Conservation (phyloP, 2,797 vertebrate genomes). For the Eidolon dupreanum region DNA sequence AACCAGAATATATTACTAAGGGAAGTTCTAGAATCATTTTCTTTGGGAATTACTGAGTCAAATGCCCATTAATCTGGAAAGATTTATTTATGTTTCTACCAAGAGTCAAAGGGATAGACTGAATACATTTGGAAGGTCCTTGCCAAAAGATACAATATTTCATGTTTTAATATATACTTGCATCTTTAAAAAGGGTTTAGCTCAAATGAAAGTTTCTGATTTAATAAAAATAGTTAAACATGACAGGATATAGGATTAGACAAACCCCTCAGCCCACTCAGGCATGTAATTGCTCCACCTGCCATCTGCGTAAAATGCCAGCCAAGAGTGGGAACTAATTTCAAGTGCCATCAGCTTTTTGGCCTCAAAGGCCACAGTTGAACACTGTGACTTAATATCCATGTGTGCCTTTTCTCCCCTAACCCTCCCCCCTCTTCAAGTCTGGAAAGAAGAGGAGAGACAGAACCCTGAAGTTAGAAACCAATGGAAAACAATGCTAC, state of each 20-base stretch:
- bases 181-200: neutral
- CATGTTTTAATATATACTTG: neutral
- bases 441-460: neutral
- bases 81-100: slow-evolving; percentile 14
- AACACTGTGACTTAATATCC: neutral
- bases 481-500: accelerated
- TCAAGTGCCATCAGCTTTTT: slow-evolving; percentile 49
- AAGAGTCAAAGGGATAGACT: neutral
- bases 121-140: neutral
- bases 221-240: slow-evolving; percentile 42
- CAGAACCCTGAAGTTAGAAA: neutral
- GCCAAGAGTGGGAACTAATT: slow-evolving; percentile 42
- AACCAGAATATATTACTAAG: neutral
- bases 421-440: neutral
- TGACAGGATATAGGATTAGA: neutral
- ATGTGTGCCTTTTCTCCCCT: neutral
- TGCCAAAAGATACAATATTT: neutral
- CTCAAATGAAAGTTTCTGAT: neutral
- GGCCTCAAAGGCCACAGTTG: slow-evolving; percentile 24
- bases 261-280: neutral
- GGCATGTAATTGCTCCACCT: neutral
- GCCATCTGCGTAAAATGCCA: slow-evolving; percentile 64
- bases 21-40: slow-evolving; percentile 14
- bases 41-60: neutral
- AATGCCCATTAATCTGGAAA: neutral